Base-by-base conservation (phyloP, 2,113 vertebrate genomes). In the Myocastor coypus region DNA sequence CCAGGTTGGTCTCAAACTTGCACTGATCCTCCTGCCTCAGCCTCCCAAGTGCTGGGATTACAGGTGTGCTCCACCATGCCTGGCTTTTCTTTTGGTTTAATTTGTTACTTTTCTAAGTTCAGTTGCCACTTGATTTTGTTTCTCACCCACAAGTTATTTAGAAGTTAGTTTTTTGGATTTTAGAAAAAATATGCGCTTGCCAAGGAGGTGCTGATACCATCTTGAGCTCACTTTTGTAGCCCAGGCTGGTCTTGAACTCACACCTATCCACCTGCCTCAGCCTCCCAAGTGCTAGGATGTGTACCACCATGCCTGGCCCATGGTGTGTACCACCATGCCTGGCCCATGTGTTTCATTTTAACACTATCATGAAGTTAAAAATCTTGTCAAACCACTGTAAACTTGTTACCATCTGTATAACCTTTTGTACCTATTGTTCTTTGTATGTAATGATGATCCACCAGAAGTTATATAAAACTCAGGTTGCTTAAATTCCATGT, bases 21-120 rank as follows among this genome's bases (percentile, higher is more conserved):
- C 46, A 46, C 46, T 46, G 5, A 46, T 46, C 46, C 46, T 46
- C 46, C 46, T 46, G 46, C 46, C 46, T 46, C 46, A 46, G 46
- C 46, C 46, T 46, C 46, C 46, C 46, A 46, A 46, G 46, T 46
- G 46, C 46, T 46, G 46, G 8, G 46, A 46, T 46, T 46, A 46
- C 46, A 46, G 46, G 46, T 46, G 46, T 46, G 46, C 46, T 5
- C 46, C 46, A 46, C 46, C 46, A 46, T 8, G 8, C 46, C 46
- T 8, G 8, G 46, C 46, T 46, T 46, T 46, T 46, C 46, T 8
- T 87, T 63, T 88, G 14, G 42, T 84, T 96, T 95, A 77, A 91
- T 81, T 78, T 88, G 75, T 88, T 91, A 86, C 19, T 82, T 73
- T 84, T 90, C 64, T 92, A 95, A 90, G 28, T 89, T 85, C 26